These are phyloP conservation scores for Cassiopea andromeda DNA, from an alignment of 30 jellyfish, hydroid and myxozoan species.

Conservation along the genomic window DNA sequence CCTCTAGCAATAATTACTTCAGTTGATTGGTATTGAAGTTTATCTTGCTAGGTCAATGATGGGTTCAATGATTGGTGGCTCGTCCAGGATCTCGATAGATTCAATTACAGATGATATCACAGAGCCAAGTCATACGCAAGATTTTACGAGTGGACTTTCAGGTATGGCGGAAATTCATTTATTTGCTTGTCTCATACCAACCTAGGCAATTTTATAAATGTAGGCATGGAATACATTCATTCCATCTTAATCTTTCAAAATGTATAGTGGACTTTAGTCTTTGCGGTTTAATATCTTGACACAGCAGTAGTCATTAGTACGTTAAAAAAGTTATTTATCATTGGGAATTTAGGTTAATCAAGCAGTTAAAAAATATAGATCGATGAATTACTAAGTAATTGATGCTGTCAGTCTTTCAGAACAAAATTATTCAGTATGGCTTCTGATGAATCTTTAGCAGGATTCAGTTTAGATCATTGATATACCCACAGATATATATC, in stretches of 20 bases:
- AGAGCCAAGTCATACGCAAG: slow-evolving; percentile 86
- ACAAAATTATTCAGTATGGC: too few relatives aligned
- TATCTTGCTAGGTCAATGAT: slow-evolving; percentile 75
- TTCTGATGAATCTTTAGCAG: too few relatives aligned
- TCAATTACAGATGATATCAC: slow-evolving; percentile 91
- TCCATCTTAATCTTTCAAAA: not conserved
- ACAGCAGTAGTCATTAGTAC: too few relatives aligned
- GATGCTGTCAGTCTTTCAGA: too few relatives aligned
- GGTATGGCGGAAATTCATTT: slow-evolving; percentile 13
- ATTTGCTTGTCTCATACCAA: not conserved
- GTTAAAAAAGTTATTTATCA: too few relatives aligned
- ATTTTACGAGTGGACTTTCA: slow-evolving; percentile 73
- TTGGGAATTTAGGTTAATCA: too few relatives aligned
- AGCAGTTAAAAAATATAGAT: too few relatives aligned
- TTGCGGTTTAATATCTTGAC: too few relatives aligned
- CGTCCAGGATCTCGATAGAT: slow-evolving; percentile 89
- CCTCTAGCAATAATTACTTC: not conserved
- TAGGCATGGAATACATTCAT: too few relatives aligned
- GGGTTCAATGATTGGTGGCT: slow-evolving; percentile 94
- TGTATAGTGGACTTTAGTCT: not conserved
- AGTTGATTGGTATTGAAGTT: not conserved
- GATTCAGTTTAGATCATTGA: too few relatives aligned
- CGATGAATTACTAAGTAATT: too few relatives aligned
- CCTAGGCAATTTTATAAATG: not conserved
- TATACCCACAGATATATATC: too few relatives aligned